Evolutionary conservation across 2,113 vertebrate species (phyloP).

Genomic region (Clarias gariepinus): DNA sequence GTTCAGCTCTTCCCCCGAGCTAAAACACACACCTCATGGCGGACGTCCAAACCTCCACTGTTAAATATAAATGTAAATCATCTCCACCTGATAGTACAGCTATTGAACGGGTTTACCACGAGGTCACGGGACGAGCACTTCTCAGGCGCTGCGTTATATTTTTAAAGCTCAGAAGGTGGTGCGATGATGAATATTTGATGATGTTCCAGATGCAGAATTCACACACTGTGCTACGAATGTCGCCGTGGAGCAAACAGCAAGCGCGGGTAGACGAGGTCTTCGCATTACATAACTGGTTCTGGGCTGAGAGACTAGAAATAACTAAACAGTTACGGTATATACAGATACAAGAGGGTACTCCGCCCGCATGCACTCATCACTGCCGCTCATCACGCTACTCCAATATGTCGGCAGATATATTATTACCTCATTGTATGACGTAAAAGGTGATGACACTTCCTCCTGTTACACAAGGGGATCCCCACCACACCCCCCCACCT

Average conservation of each 20-base stretch:
- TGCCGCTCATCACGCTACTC: too few relatives aligned
- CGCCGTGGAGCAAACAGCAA: neutral
- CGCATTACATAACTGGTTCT: neutral
- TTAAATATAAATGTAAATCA: neutral
- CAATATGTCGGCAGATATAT: too few relatives aligned
- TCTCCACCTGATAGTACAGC: neutral
- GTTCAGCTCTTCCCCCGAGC: neutral
- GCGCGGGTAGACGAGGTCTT: neutral
- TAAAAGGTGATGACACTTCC: too few relatives aligned
- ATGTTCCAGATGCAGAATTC: constrained; percentile 10
- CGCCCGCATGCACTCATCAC: too few relatives aligned
- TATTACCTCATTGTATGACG: too few relatives aligned
- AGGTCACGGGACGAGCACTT: too few relatives aligned
- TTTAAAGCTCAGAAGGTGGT: constrained; percentile 12
- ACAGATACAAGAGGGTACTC: too few relatives aligned
- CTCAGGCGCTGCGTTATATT: neutral
- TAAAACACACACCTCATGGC: neutral
- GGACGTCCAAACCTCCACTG: neutral
- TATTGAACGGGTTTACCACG: neutral
- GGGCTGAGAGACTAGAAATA: neutral
- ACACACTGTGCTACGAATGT: neutral
- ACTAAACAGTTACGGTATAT: too few relatives aligned
- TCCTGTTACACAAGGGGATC: too few relatives aligned
- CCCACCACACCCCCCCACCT: too few relatives aligned
- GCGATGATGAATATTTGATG: constrained; percentile 33